phyloP scores from a whole-genome alignment of 2,113 vertebrate genomes.

The Glaucidium brasilianum region DNA sequence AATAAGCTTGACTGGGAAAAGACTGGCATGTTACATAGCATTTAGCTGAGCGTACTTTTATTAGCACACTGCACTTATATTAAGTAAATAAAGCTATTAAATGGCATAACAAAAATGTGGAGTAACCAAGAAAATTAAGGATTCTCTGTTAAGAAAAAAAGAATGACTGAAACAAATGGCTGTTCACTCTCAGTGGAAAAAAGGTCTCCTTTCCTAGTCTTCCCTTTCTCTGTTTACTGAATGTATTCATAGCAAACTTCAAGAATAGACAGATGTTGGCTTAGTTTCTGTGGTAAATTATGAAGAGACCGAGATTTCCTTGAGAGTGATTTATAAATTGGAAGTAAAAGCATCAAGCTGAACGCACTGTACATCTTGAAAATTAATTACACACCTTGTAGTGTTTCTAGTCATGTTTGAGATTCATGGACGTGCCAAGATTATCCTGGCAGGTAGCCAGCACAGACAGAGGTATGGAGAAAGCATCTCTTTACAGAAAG shows the following conservation, averaged over 20 bases:
- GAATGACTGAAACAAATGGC: background rate
- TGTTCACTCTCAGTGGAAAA: background rate
- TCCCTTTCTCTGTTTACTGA: conserved; percentile 35
- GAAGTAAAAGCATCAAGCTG: conserved; percentile 29
- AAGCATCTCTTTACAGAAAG: background rate
- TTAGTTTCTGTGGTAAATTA: conserved; percentile 34
- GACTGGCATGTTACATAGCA: background rate
- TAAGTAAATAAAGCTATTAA: background rate
- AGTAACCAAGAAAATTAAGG: background rate
- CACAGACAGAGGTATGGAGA: background rate
- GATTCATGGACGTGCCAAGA: background rate
- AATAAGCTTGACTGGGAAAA: background rate
- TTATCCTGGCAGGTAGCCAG: background rate
- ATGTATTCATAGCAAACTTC: conserved; percentile 29
- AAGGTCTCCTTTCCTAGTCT: background rate
- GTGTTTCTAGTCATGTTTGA: background rate
- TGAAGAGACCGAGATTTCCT: conserved; percentile 16
- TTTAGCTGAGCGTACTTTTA: background rate
- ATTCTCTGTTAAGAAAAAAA: background rate
- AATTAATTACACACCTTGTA: conserved; percentile 55
- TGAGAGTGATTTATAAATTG: conserved; percentile 35
- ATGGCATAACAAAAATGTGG: background rate
- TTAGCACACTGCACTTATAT: background rate
- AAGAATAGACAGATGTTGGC: conserved; percentile 58
- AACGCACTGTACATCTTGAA: background rate